Evolutionary conservation across 2,888 invertebrate species (phyloP).

Genomic region (Hipparchia sbordonii): DNA sequence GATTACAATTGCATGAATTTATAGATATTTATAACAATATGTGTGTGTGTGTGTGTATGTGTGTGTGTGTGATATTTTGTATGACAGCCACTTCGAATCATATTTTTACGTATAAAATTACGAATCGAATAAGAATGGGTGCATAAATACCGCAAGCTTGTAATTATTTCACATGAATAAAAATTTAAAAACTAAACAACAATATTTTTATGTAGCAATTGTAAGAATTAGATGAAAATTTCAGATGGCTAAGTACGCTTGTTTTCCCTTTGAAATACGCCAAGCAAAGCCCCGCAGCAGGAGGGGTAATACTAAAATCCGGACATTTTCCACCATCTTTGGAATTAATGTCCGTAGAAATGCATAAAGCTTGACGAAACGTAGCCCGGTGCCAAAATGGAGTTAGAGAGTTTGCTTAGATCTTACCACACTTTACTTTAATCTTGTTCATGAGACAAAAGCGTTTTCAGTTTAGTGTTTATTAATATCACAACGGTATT

Average conservation of each 20-base stretch:
- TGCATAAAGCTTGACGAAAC: conserved; percentile 46
- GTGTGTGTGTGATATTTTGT: too few relatives aligned
- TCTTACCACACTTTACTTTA: conserved; percentile 40
- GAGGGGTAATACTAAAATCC: conserved; percentile 23
- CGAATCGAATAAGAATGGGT: too few relatives aligned
- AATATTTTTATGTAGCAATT: too few relatives aligned
- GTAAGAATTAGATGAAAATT: not conserved
- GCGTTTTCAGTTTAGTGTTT: conserved; percentile 2
- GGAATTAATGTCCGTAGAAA: conserved; percentile 47
- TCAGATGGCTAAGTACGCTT: not conserved
- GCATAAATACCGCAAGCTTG: too few relatives aligned
- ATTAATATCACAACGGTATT: conserved; percentile 4
- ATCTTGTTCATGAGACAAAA: conserved; percentile 9
- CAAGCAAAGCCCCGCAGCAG: conserved; percentile 12
- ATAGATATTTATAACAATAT: too few relatives aligned
- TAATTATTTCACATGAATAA: too few relatives aligned
- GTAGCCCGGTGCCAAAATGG: conserved; percentile 38
- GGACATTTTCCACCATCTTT: conserved; percentile 42
- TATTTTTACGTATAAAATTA: too few relatives aligned
- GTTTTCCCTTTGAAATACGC: conserved; percentile 17
- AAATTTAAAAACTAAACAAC: too few relatives aligned
- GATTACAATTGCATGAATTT: too few relatives aligned
- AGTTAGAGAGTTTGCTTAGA: conserved; percentile 46
- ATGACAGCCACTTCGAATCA: too few relatives aligned
- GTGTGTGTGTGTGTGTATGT: too few relatives aligned